These are phyloP conservation scores for Hylaea fasciaria DNA, from an alignment of 2,888 invertebrate species.

Conservation along the genomic window DNA sequence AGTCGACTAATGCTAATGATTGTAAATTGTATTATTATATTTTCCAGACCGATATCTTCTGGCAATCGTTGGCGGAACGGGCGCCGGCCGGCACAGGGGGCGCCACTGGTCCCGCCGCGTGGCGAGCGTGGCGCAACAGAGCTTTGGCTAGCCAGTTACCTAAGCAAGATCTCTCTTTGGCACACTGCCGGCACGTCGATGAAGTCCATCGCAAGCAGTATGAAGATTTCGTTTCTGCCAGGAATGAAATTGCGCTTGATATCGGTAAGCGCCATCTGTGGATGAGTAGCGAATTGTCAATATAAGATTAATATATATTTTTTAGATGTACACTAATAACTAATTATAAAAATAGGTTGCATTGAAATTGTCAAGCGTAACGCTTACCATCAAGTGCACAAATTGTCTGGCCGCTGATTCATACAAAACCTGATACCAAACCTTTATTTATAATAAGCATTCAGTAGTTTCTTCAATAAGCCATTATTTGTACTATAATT, in stretches of 20 bases:
- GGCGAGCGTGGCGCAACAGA: slow-evolving; percentile 77
- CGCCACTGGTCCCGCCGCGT: slow-evolving; percentile 73
- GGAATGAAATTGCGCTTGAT: slow-evolving; percentile 98
- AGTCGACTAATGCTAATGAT: slow-evolving; percentile 5
- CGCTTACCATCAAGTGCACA: too few species aligned
- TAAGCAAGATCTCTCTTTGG: slow-evolving; percentile 95
- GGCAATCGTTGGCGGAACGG: slow-evolving; percentile 91
- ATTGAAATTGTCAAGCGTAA: too few species aligned
- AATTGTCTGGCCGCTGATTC: too few species aligned
- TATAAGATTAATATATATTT: too few species aligned
- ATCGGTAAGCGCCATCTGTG: slow-evolving; percentile 87
- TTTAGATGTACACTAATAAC: too few species aligned
- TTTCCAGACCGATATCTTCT: slow-evolving; percentile 95
- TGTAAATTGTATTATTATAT: neutral
- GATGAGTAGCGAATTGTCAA: slow-evolving; percentile 43
- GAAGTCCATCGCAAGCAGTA: slow-evolving; percentile 91
- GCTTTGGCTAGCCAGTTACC: slow-evolving; percentile 95
- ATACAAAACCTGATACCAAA: too few species aligned
- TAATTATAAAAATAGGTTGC: too few species aligned
- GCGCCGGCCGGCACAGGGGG: slow-evolving; percentile 80
- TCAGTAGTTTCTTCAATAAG: too few species aligned
- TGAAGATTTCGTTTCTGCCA: slow-evolving; percentile 96
- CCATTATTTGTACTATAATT: too few species aligned
- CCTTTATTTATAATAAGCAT: too few species aligned
- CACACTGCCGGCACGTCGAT: slow-evolving; percentile 95